phyloP scores from a whole-genome alignment of 2,888 invertebrate genomes.

The Acronicta aceris region DNA sequence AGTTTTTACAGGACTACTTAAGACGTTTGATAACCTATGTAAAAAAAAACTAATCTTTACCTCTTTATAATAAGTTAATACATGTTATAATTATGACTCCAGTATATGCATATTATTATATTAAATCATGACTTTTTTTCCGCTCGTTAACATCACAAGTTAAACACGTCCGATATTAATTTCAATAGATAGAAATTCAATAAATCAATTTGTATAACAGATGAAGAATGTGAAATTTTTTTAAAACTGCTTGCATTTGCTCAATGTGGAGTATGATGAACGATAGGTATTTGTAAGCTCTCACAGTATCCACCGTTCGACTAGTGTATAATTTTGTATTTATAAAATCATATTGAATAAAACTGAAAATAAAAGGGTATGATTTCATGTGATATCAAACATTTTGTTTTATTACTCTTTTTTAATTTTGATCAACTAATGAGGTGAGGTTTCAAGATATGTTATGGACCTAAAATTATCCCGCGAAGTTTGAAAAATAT shows the following conservation, averaged over 20 bases:
- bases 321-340: constrained; percentile 82
- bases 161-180: constrained; percentile 25
- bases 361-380: constrained; percentile 84
- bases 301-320: constrained; percentile 78
- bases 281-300: constrained; percentile 66
- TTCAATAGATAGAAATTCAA: constrained; percentile 50
- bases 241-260: constrained; percentile 80
- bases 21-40: too few relatives aligned
- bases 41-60: too few relatives aligned
- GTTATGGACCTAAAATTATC: too few relatives aligned
- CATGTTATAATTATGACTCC: neutral
- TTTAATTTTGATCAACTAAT: too few relatives aligned
- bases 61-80: too few relatives aligned
- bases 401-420: constrained; percentile 66
- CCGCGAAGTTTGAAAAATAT: too few relatives aligned
- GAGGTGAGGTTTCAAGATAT: too few relatives aligned
- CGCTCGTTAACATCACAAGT: constrained; percentile 22
- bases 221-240: constrained; percentile 28
- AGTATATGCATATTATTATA: too few relatives aligned
- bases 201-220: constrained; percentile 36
- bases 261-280: constrained; percentile 75
- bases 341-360: constrained; percentile 80
- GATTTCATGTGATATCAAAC: constrained; percentile 82
- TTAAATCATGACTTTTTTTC: too few relatives aligned
- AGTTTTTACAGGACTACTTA: too few relatives aligned